Base-by-base conservation (phyloP, 2,113 vertebrate species). In the Saguinus imperator region DNA sequence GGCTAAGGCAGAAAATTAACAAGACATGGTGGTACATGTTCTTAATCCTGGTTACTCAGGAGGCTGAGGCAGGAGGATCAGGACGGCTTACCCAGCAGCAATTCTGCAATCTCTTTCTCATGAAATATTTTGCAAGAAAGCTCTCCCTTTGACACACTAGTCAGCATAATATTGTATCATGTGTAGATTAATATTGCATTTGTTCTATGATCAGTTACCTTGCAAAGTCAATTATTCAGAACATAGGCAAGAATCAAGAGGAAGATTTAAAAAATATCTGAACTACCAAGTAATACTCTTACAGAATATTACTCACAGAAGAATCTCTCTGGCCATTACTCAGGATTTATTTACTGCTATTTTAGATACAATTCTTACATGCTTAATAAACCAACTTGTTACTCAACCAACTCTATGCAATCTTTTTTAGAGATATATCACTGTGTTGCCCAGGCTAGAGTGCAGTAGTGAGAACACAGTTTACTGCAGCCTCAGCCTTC, bases 51-150 rank as follows among this genome's bases (percentile, higher is more conserved):
- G n/a, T n/a, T n/a, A n/a, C n/a, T n/a, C n/a, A n/a, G n/a, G n/a
- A n/a, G n/a, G n/a, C n/a, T n/a, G n/a, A n/a, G n/a, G n/a, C n/a
- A n/a, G n/a, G n/a, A n/a, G n/a, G n/a, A n/a, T n/a, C 43, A 94
- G 93, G 45, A 61, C 13, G 23, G 73, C 58, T 89, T 93, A 89
- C 84, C 58, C 52, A 87, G 52, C 27, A 79, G 82, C 16, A 82
- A 29, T 85, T 87, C 77, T 90, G 48, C 57, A 81, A 52, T 84
- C 57, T 79, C 83, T 84, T 92, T 88, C 94, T 94, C 83, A 27
- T 29, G 45, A 95, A 79, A 43, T 50, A 20, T 32, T 97, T 80
- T 77, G 55, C 43, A 91, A 94, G 91, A 77, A 92, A 93, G 17
- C 52, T 91, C 70, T 81, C 57, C 73, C 43, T 32, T 64, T 92